Evolutionary conservation across 2,113 vertebrate genomes (phyloP), one percentile per base, ranked within the genome.

Genomic region (Aythya baeri): DNA sequence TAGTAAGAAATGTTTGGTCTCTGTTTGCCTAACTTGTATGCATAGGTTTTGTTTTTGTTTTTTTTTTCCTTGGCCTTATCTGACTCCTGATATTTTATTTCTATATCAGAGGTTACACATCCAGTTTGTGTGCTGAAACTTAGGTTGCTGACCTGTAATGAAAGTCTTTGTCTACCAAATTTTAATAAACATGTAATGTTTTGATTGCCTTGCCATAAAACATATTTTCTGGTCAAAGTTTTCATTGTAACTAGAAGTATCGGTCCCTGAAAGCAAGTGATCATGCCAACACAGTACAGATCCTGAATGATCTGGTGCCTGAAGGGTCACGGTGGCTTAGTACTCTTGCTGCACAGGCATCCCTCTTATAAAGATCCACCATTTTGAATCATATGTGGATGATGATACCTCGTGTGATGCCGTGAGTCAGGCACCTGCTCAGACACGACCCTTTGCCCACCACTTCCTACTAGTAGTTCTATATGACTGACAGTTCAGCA

Each of bases 361-460:
- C 75, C 13, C 36, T 74, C 1, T 65, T 22, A 6, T 7, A 88
- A 90, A 81, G 88, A 78, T 6, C 4, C 46, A 72, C 22, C 18
- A 3, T 93, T 92, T 89, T 72, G 26, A 57, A 1, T 74, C 57
- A 83, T 63, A 67, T 8, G 13, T 0, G 0, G 65, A 7, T 44
- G n/a, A 13, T 55, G 83, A 16, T 82, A 49, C 59, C 67, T 88
- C 14, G 41, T 12, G 59, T 36, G 27, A n/a, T 46, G 26, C 88
- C 62, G 38, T 92, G 92, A 88, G 91, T 96, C 94, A 92, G 68
- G 54, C 79, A 86, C 49, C 91, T 77, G 68, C 83, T 90, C 91
- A 92, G 95, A 86, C 91, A 77, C 59, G 90, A 70, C 91, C 78
- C 55, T 0, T 76, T 86, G 91, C 88, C 86, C 77, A 70, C 86